A percentile compares a stretch with the other conserved stretches of the same genome.
Conservation (phyloP, 2,113 vertebrate species). For the Glaucidium brasilianum region DNA sequence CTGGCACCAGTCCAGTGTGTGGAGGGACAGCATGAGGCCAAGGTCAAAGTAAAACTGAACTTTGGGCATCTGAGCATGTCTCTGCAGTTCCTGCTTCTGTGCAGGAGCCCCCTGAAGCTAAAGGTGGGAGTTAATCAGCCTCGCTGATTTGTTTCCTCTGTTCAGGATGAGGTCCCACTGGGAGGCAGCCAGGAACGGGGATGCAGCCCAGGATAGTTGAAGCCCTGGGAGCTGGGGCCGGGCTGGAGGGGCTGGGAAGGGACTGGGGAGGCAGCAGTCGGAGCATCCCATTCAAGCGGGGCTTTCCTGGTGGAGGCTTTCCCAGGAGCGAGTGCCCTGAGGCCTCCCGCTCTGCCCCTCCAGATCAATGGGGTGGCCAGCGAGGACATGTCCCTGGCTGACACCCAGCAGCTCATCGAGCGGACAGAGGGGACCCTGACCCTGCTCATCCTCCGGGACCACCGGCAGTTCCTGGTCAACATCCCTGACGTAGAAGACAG, state of each 20-base stretch:
- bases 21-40: background rate
- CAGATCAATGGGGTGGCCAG: conserved; percentile 95
- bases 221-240: background rate
- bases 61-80: background rate
- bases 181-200: background rate
- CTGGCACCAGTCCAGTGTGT: fast-evolving
- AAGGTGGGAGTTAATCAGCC: background rate
- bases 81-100: fast-evolving
- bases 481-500: conserved; percentile 84
- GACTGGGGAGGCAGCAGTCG: fast-evolving
- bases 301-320: background rate
- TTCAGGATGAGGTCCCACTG: background rate
- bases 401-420: conserved; percentile 91
- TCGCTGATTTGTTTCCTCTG: background rate
- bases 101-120: too few species aligned
- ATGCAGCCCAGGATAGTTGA: background rate
- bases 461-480: conserved; percentile 88
- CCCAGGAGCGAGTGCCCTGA: background rate
- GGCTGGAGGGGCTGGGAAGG: background rate
- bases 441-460: conserved; percentile 86
- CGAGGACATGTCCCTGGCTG: conserved; percentile 88
- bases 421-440: conserved; percentile 86
- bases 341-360: background rate
- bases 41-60: background rate
- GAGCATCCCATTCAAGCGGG: fast-evolving